Percentiles rank a stretch among this genome's conserved stretches.
phyloP scores from a whole-genome alignment of 2,888 invertebrate genomes.

The Carcina quercana region DNA sequence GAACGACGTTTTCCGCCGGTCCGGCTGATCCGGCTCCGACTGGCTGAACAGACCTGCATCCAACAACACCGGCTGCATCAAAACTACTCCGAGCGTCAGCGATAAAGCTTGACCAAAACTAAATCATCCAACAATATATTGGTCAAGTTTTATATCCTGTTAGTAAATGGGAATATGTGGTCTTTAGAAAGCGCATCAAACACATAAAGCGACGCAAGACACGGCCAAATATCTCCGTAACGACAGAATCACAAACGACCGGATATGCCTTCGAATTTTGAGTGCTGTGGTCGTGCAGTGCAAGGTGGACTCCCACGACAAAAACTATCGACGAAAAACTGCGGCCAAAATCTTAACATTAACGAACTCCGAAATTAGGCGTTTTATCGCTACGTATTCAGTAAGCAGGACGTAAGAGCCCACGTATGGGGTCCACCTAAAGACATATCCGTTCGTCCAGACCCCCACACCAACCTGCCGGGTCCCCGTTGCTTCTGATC shows the following conservation, averaged over 20 bases:
- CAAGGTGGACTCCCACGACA: too few relatives aligned
- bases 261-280: constrained; percentile 5
- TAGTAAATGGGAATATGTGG: constrained; percentile 61
- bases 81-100: neutral
- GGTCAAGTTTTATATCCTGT: constrained; percentile 10
- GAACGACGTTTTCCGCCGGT: constrained; percentile 81
- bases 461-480: constrained; percentile 41
- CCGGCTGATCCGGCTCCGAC: constrained; percentile 75
- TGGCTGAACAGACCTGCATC: constrained; percentile 60
- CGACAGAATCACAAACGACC: neutral
- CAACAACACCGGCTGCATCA: too few relatives aligned
- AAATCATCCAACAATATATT: neutral
- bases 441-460: constrained; percentile 4
- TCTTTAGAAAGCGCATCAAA: constrained; percentile 23
- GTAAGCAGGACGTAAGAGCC: too few relatives aligned
- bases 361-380: too few relatives aligned
- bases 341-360: too few relatives aligned
- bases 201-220: constrained; percentile 12
- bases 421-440: too few relatives aligned
- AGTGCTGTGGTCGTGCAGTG: too few relatives aligned
- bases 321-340: too few relatives aligned
- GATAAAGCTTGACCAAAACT: constrained; percentile 1
- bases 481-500: constrained; percentile 67
- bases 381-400: too few relatives aligned
- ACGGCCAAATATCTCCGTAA: constrained; percentile 3